Percentiles rank a stretch among this genome's conserved stretches.
Conservation (phyloP, 2,888 invertebrate species). For the Actias luna region DNA sequence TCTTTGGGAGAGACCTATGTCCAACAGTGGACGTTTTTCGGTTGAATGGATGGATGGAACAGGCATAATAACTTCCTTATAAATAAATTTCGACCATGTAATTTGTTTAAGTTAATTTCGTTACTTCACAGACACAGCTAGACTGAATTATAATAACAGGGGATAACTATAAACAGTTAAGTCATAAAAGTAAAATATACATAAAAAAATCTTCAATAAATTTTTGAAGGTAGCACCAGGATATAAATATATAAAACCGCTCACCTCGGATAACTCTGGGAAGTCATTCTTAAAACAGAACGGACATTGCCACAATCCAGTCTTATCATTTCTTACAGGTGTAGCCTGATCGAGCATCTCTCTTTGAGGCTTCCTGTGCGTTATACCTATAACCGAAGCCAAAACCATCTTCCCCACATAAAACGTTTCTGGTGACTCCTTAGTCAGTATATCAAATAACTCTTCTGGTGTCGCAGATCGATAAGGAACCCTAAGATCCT, state of each 20-base stretch:
- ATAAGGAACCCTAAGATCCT: constrained; percentile 92
- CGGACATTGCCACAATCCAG: constrained; percentile 98
- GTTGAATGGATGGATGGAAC: no score
- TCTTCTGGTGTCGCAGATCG: constrained; percentile 92
- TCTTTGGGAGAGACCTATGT: no score
- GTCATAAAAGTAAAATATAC: no score
- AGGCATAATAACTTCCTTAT: no score
- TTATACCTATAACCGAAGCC: constrained; percentile 90
- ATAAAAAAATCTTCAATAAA: no score
- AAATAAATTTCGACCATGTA: no score
- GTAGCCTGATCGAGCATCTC: constrained; percentile 98
- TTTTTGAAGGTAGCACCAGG: no score
- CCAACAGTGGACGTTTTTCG: no score
- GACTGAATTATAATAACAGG: no score
- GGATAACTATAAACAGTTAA: no score
- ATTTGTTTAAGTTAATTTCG: no score
- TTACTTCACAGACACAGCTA: no score
- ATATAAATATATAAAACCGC: background rate
- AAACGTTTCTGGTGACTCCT: constrained; percentile 97
- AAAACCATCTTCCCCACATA: constrained; percentile 93
- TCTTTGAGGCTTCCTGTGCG: constrained; percentile 93
- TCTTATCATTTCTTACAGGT: constrained; percentile 96
- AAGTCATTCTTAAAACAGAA: constrained; percentile 98
- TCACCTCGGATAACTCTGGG: constrained; percentile 93
- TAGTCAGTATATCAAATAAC: constrained; percentile 96